Conservation (phyloP, 2,113 vertebrate genomes). For the Morone chrysops region DNA sequence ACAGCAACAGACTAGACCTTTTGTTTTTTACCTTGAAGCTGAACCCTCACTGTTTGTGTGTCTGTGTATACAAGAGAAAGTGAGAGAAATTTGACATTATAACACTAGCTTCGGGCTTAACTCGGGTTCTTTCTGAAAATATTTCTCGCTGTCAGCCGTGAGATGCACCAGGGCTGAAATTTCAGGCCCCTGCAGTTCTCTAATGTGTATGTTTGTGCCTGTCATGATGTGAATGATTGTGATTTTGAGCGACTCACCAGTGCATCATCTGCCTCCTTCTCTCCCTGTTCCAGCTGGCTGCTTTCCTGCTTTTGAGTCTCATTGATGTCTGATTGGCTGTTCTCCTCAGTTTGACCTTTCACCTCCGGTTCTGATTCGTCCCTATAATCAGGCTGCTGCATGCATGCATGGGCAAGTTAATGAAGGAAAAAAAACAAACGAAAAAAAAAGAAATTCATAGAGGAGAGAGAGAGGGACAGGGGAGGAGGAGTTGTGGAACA, state of each 20-base stretch:
- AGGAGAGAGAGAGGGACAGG: constrained; percentile 64
- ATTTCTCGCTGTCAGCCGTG: neutral
- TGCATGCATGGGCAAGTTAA: constrained; percentile 93
- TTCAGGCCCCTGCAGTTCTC: neutral
- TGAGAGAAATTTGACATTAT: constrained; percentile 8
- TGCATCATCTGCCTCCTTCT: constrained; percentile 85
- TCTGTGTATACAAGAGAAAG: neutral
- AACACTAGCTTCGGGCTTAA: neutral
- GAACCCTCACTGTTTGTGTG: neutral
- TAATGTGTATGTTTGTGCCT: neutral
- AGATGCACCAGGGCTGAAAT: neutral
- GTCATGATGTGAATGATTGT: constrained; percentile 16
- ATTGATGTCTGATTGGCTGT: constrained; percentile 79
- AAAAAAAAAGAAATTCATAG: constrained; percentile 69
- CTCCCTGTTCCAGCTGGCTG: constrained; percentile 81
- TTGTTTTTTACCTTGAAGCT: neutral
- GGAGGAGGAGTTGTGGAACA: constrained; percentile 48
- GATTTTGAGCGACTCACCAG: constrained; percentile 80
- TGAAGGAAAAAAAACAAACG: constrained; percentile 87
- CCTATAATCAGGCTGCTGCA: constrained; percentile 96
- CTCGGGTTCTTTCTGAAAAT: neutral
- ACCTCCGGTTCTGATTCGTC: constrained; percentile 84
- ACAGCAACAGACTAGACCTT: neutral
- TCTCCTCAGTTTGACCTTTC: constrained; percentile 82
- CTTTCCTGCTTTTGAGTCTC: constrained; percentile 80